These are phyloP conservation scores for Berghia stephanieae DNA, from an alignment of 1,140 invertebrate genomes.

Conservation along the genomic window DNA sequence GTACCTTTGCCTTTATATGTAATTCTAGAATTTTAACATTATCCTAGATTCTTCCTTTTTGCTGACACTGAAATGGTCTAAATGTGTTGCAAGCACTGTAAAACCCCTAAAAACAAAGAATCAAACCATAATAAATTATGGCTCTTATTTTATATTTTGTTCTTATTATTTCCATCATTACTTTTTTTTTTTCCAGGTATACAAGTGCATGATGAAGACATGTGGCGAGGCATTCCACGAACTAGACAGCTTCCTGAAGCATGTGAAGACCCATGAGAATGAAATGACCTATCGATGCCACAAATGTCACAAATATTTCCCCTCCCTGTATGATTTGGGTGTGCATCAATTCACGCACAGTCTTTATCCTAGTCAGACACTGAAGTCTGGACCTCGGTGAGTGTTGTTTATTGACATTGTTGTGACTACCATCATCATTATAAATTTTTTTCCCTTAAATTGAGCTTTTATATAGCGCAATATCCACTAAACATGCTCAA, in stretches of 20 bases:
- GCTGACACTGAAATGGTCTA: too few relatives aligned
- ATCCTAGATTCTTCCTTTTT: too few relatives aligned
- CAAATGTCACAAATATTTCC: constrained; percentile 73
- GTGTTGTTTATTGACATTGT: constrained; percentile 31
- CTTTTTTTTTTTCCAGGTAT: constrained; percentile 70
- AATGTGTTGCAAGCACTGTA: too few relatives aligned
- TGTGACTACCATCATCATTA: too few relatives aligned
- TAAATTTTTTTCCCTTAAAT: too few relatives aligned
- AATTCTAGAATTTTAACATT: too few relatives aligned
- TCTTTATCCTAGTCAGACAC: constrained; percentile 65
- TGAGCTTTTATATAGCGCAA: too few relatives aligned
- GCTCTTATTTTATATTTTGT: background rate
- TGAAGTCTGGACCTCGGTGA: constrained; percentile 65
- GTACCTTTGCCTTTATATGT: too few relatives aligned
- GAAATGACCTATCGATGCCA: constrained; percentile 75
- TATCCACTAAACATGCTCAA: too few relatives aligned
- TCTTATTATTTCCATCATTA: background rate
- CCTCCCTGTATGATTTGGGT: constrained; percentile 72
- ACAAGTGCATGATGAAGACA: constrained; percentile 74
- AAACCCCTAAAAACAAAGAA: too few relatives aligned
- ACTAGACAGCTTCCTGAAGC: constrained; percentile 74
- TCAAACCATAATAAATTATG: too few relatives aligned
- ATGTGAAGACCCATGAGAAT: constrained; percentile 71
- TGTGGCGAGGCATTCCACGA: constrained; percentile 74
- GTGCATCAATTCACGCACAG: constrained; percentile 75